A percentile compares a stretch with the other conserved stretches of the same genome.
These are phyloP conservation scores for Eupithecia tripunctaria DNA, from an alignment of 2,888 invertebrate species.

Conservation along the genomic window DNA sequence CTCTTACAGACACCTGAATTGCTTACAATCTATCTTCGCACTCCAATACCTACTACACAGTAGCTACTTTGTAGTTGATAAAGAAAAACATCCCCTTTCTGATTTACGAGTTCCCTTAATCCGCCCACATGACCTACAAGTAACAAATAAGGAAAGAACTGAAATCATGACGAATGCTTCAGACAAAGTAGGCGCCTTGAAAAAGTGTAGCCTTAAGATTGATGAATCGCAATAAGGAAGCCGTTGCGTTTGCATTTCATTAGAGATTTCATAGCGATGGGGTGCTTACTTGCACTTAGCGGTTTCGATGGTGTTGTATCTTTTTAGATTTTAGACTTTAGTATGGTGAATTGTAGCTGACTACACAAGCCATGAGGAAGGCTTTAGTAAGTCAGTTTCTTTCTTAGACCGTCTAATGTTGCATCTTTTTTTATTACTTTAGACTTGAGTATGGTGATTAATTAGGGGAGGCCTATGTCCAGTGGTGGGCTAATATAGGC, in stretches of 20 bases:
- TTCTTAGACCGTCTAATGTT: neutral
- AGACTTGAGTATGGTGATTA: no score
- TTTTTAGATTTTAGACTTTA: neutral
- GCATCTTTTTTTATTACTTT: no score
- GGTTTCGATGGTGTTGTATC: conserved; percentile 4
- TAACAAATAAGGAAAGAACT: conserved; percentile 53
- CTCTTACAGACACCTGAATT: conserved; percentile 3
- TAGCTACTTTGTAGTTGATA: conserved; percentile 8
- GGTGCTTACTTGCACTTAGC: conserved; percentile 41
- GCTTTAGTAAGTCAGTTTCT: neutral
- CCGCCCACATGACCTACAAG: conserved; percentile 44
- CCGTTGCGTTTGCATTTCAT: conserved; percentile 73
- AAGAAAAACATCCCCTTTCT: conserved; percentile 13
- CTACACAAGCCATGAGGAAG: neutral
- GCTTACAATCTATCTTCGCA: conserved; percentile 2
- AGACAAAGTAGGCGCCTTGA: conserved; percentile 69
- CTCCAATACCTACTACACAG: no score
- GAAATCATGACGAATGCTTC: conserved; percentile 69
- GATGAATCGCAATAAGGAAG: conserved; percentile 68
- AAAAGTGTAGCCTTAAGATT: conserved; percentile 73
- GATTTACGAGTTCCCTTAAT: conserved; percentile 36
- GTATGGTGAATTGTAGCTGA: neutral
- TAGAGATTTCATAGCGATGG: conserved; percentile 49
- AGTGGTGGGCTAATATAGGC: no score
- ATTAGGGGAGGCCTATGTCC: no score